Evolutionary conservation across 2,888 invertebrate genomes (phyloP).

Genomic region (Eupithecia subfuscata): DNA sequence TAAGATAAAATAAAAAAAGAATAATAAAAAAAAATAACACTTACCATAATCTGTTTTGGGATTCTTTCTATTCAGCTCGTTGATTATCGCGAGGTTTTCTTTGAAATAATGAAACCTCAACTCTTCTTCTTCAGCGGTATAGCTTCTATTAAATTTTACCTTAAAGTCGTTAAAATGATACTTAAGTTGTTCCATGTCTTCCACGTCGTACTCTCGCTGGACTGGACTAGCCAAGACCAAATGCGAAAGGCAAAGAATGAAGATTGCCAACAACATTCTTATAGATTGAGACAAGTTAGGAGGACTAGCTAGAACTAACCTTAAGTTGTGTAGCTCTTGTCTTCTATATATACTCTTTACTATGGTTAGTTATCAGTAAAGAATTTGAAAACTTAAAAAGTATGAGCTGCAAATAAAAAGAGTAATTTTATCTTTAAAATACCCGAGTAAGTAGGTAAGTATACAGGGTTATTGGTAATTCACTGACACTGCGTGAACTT

Average conservation of each 20-base stretch:
- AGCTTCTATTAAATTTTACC: background rate
- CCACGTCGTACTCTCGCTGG: background rate
- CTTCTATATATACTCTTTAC: background rate
- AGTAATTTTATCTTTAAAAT: too few relatives aligned
- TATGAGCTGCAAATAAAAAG: too few relatives aligned
- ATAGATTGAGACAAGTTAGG: background rate
- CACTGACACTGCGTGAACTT: too few relatives aligned
- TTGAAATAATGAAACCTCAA: background rate
- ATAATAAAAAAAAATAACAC: background rate
- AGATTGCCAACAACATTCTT: background rate
- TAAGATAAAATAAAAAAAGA: too few relatives aligned
- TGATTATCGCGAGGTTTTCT: background rate
- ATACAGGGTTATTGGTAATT: too few relatives aligned
- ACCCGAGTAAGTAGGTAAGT: too few relatives aligned
- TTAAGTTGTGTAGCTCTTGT: background rate
- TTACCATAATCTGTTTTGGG: background rate
- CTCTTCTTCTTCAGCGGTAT: background rate
- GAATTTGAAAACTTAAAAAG: too few relatives aligned
- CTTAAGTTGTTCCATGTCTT: background rate
- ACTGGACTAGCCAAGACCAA: background rate
- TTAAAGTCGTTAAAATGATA: background rate
- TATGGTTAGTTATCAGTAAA: too few relatives aligned
- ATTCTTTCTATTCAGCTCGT: background rate
- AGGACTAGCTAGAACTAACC: background rate
- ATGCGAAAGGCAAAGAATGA: constrained; percentile 4